Conservation (phyloP, 2,797 vertebrate species). For the Scleropages formosus region DNA sequence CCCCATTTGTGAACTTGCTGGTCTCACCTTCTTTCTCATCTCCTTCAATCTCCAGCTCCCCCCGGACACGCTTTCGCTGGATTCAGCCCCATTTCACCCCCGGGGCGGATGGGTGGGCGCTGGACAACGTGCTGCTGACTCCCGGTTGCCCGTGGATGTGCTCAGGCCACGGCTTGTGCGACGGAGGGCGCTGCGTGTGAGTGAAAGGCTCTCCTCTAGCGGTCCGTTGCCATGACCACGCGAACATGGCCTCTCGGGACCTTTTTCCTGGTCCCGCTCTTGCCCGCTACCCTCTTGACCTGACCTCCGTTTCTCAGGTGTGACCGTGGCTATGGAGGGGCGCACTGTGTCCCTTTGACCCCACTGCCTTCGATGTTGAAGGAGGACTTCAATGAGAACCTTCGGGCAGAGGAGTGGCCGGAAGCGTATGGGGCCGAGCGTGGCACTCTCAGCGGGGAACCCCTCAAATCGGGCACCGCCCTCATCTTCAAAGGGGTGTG, state of each 20-base stretch:
- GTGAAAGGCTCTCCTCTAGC: conserved; percentile 48
- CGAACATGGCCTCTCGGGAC: background rate
- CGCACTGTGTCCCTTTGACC: conserved; percentile 82
- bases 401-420: conserved; percentile 90
- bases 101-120: conserved; percentile 86
- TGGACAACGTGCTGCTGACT: conserved; percentile 89
- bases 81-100: conserved; percentile 87
- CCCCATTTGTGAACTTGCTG: too few relatives aligned
- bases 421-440: conserved; percentile 92
- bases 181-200: conserved; percentile 88
- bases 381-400: conserved; percentile 93
- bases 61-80: conserved; percentile 95
- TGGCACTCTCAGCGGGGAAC: conserved; percentile 90
- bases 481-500: conserved; percentile 96
- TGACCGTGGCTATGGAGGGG: conserved; percentile 88
- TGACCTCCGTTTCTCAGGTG: conserved; percentile 67
- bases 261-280: background rate
- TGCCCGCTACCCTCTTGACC: too few relatives aligned
- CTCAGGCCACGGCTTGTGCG: conserved; percentile 91
- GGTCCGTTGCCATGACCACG: too few relatives aligned
- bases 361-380: conserved; percentile 86
- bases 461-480: conserved; percentile 93
- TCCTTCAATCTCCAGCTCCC: conserved; percentile 72
- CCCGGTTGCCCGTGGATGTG: conserved; percentile 98
- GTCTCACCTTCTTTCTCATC: conserved; percentile 77